Base-by-base conservation (phyloP, 1,140 invertebrate species). In the Lepidurus packardi region DNA sequence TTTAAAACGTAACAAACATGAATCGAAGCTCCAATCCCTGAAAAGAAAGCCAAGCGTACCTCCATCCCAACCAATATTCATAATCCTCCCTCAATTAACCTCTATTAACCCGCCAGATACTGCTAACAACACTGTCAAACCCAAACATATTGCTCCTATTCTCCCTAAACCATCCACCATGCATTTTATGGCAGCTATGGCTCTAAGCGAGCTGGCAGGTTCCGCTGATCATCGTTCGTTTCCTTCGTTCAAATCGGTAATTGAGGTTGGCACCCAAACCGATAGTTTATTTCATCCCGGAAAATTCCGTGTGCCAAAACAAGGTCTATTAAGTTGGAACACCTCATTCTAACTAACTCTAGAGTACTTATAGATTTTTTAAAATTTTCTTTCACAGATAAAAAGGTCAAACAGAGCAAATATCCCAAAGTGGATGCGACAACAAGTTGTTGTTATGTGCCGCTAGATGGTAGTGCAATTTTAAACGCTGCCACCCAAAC, bases 161-260 rank as follows among this genome's bases (percentile, higher is more conserved):
- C 53, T 65, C 53, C 53, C 53, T 9, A 65, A 65, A 65, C 53
- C 53, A 65, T 65, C 53, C 53, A 21, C 53, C 7, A n/a, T 65
- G 13, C 53, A 65, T 16, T 16, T 65, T 7, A 65, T 65, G 53
- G 53, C 53, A 7, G 53, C 53, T 13, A 65, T 65, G 53, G 53
- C 53, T n/a, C 21, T 65, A 21, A 65, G 53, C 53, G 53, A 65
- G 21, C 13, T 65, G 4, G 53, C 53, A 65, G 21, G 53, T 16
- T 65, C 53, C 6, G 53, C 16, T 0, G 53, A 65, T n/a, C 6
- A 65, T n/a, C 53, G 53, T 34, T 34, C 34, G 9, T 16, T 65
- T 16, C 53, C 6, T 7, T n/a, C 7, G 1, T 13, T 65, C 13
- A 65, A 65, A 16, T 65, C 53, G 16, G 53, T 65, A 7, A 21